Evolutionary conservation across 1,140 invertebrate species (phyloP).

Genomic region (Aphaenogaster floridana): DNA sequence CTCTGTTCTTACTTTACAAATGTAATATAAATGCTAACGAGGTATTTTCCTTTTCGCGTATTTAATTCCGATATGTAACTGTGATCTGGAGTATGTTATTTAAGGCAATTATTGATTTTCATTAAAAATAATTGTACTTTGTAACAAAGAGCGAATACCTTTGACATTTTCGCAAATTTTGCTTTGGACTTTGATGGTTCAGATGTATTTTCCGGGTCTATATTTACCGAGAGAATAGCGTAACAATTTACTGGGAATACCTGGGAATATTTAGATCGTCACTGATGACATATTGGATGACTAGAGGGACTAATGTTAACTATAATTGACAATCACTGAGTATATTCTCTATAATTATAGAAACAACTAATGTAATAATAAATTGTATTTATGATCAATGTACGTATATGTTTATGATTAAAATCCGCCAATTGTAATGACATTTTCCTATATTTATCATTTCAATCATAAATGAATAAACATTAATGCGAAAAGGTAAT

Average conservation of each 20-base stretch:
- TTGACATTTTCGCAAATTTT: slow-evolving; percentile 10
- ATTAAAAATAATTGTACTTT: not conserved
- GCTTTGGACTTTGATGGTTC: no score
- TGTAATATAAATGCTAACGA: not conserved
- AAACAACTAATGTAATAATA: slow-evolving; percentile 25
- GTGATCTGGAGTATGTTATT: not conserved
- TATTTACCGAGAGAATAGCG: slow-evolving; percentile 22
- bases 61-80: not conserved
- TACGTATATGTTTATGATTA: not conserved
- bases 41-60: not conserved
- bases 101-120: not conserved
- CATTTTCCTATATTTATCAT: not conserved
- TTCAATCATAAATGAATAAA: not conserved
- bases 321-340: slow-evolving; percentile 28
- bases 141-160: not conserved
- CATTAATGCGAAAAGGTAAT: not conserved
- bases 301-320: slow-evolving; percentile 34
- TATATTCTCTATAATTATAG: slow-evolving; percentile 39
- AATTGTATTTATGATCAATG: not conserved
- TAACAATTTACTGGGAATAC: slow-evolving; percentile 31
- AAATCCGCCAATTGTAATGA: not conserved
- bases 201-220: not conserved
- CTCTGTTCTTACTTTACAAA: not conserved
- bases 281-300: slow-evolving; percentile 36
- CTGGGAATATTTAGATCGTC: slow-evolving; percentile 26